Evolutionary conservation across 1,140 invertebrate genomes (phyloP), one percentile per base, ranked within the genome.

Genomic region (Sweltsa coloradensis): DNA sequence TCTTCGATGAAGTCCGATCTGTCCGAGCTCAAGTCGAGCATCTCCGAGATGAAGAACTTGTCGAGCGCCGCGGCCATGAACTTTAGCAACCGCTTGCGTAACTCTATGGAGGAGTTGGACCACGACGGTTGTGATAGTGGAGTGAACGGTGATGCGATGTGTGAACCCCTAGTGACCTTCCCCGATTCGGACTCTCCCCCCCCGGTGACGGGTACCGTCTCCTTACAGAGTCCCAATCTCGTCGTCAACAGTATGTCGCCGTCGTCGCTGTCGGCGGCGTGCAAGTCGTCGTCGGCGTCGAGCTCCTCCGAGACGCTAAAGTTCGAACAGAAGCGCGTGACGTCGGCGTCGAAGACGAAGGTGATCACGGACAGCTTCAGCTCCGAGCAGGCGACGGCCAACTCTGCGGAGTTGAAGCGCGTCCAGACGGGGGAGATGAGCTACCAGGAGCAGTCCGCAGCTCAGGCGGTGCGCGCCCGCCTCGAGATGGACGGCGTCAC

Each of bases 341-440:
- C 82, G 23, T 85, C 83, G 21, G 80, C 83, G 3, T 83, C 79
- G 11, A 85, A 83, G 51, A 85, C 83, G 1, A 83, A 86, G 59
- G 72, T 75, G 58, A 59, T 85, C n/a, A 81, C 81, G 34, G 85
- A 89, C 58, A 82, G 81, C 41, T 85, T 81, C 59, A 88, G 82
- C 65, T 78, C 83, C 3, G 86, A 89, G 54, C 79, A 56, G 68
- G 68, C 59, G 63, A 72, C 70, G 2, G 74, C 82, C n/a, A 87
- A 88, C 59, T 77, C 77, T 16, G 80, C 84, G 5, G 82, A 86
- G 64, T 78, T 80, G 72, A 81, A 84, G 60, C 75, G 79, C 16
- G 58, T 91, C 37, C 82, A 89, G 56, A 71, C 86, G 5, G 82
- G 81, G 2, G 85, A 89, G 55, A 63, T 89, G 34, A 83, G 79